Conservation (phyloP, 92 coral and sea anemone species). For the Metridium senile region DNA sequence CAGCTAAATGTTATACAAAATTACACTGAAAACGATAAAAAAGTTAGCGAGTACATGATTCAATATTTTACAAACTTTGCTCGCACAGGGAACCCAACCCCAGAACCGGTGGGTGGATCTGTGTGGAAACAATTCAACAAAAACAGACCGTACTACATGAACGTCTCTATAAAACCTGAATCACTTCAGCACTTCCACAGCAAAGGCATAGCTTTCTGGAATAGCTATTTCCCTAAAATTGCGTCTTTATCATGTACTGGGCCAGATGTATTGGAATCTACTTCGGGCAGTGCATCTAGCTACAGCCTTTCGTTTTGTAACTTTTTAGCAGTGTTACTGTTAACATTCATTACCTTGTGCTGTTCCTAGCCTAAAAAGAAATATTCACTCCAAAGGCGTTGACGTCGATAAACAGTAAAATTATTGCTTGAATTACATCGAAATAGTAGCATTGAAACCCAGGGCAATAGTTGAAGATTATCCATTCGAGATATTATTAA, state of each 20-base stretch:
- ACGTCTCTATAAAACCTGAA: constrained; percentile 51
- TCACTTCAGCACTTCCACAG: constrained; percentile 52
- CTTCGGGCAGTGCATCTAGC: constrained; percentile 1
- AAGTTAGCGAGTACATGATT: constrained; percentile 65
- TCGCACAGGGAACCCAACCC: constrained; percentile 79
- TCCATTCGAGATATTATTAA: not conserved
- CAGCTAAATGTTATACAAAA: constrained; percentile 55
- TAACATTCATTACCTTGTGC: not conserved
- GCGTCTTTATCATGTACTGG: constrained; percentile 12
- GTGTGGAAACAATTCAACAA: constrained; percentile 61
- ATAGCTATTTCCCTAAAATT: constrained; percentile 69
- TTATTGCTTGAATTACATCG: too few species aligned
- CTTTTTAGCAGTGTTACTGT: not conserved
- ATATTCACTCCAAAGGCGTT: not conserved
- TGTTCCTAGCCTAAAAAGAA: not conserved
- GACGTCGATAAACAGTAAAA: too few species aligned
- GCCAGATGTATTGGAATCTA: constrained; percentile 14
- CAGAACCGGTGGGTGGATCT: constrained; percentile 45
- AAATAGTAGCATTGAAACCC: too few species aligned
- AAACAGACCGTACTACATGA: constrained; percentile 47
- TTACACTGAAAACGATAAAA: constrained; percentile 64
- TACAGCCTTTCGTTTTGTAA: not conserved
- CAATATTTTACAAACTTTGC: constrained; percentile 79
- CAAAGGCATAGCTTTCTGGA: constrained; percentile 82
- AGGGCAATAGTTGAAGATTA: too few species aligned